Percentiles rank a stretch among this genome's conserved stretches.
These are phyloP conservation scores for Clupea harengus DNA, from an alignment of 2,113 vertebrate genomes.

Conservation along the genomic window DNA sequence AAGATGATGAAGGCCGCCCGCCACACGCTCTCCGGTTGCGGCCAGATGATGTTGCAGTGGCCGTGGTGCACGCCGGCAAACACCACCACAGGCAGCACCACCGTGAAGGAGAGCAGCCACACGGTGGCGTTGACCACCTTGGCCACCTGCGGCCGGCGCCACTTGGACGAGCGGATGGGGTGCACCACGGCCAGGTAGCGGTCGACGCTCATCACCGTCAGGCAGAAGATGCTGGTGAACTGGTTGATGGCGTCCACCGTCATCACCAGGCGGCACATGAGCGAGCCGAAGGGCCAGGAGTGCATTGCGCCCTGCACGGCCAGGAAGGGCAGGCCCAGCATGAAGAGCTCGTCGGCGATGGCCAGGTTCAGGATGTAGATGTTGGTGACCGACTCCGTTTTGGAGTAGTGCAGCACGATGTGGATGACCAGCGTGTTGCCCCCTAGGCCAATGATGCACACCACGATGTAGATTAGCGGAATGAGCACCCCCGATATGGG, in stretches of 20 bases:
- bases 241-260: conserved; percentile 91
- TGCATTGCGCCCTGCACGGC: conserved; percentile 88
- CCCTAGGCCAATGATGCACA: conserved; percentile 82
- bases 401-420: conserved; percentile 86
- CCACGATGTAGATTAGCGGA: conserved; percentile 83
- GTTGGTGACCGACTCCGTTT: conserved; percentile 93
- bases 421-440: conserved; percentile 92
- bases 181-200: conserved; percentile 93
- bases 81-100: conserved; percentile 85
- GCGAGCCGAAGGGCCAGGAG: conserved; percentile 88
- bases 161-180: conserved; percentile 85
- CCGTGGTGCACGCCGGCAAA: conserved; percentile 83
- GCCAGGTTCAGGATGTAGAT: conserved; percentile 96
- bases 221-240: conserved; percentile 95
- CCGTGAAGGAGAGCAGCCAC: conserved; percentile 85
- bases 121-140: conserved; percentile 81
- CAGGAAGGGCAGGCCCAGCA: conserved; percentile 91
- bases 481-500: conserved; percentile 78
- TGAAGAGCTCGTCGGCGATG: conserved; percentile 88
- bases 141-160: conserved; percentile 86
- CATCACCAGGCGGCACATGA: conserved; percentile 88
- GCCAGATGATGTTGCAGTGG: conserved; percentile 92
- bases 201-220: conserved; percentile 94
- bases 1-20: conserved; percentile 85
- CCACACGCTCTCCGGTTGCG: conserved; percentile 82